Evolutionary conservation across 2,888 invertebrate genomes (phyloP).

Genomic region (Amphipoea oculea): DNA sequence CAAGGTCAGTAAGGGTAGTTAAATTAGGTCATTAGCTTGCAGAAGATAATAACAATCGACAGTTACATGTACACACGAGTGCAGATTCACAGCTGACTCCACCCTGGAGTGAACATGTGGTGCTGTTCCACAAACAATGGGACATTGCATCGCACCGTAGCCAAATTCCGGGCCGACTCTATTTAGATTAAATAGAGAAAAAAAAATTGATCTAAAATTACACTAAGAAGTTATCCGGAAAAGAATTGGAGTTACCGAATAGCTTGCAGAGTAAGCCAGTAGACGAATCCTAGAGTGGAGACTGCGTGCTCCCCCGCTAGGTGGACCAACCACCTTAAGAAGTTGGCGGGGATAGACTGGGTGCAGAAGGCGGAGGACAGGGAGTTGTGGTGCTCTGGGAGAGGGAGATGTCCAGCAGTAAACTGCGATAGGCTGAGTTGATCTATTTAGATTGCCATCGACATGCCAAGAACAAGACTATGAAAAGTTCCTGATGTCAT

Average conservation of each 20-base stretch:
- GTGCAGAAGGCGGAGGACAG: neutral
- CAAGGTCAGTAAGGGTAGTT: neutral
- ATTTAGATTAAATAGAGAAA: neutral
- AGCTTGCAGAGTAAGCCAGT: neutral
- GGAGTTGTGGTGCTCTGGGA: neutral
- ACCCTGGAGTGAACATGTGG: neutral
- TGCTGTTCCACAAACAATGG: neutral
- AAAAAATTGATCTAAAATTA: neutral
- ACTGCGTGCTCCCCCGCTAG: neutral
- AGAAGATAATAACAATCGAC: neutral
- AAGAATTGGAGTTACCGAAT: neutral
- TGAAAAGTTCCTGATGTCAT: neutral
- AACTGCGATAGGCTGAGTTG: neutral
- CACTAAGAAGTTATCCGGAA: neutral
- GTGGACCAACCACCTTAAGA: neutral
- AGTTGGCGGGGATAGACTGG: neutral
- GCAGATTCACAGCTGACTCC: neutral
- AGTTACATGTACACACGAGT: neutral
- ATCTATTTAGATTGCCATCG: neutral
- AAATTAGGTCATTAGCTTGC: neutral
- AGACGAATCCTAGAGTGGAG: neutral
- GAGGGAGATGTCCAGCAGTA: neutral
- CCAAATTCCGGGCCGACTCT: neutral
- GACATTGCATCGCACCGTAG: neutral
- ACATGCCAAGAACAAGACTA: neutral